phyloP scores from a whole-genome alignment of 2,797 vertebrate species.

The Enteromius paludinosus region DNA sequence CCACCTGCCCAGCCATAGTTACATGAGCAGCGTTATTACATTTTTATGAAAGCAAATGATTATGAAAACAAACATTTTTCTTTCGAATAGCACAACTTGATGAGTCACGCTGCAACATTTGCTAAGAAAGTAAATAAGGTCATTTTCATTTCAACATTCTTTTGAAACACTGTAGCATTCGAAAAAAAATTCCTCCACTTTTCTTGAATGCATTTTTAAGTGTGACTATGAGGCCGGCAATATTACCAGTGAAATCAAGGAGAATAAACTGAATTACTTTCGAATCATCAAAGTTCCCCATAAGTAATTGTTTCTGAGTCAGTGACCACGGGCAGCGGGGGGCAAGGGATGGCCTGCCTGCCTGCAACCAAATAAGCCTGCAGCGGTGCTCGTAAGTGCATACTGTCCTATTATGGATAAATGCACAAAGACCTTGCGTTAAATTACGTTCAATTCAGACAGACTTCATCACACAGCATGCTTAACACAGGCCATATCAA shows the following conservation, averaged over 20 bases:
- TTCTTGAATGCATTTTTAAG: conserved; percentile 52
- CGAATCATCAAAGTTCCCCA: conserved; percentile 75
- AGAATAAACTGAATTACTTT: conserved; percentile 83
- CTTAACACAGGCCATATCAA: conserved; percentile 27
- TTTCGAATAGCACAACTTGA: background rate
- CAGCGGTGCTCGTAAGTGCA: conserved; percentile 46
- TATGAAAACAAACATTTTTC: conserved; percentile 16
- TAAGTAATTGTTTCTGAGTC: conserved; percentile 82
- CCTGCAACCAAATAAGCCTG: conserved; percentile 51
- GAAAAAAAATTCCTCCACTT: conserved; percentile 51
- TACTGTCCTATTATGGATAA: conserved; percentile 55
- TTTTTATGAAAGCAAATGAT: conserved; percentile 15
- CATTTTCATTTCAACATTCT: background rate
- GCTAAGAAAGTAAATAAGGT: background rate
- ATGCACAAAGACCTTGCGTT: conserved; percentile 54
- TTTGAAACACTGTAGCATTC: conserved; percentile 50
- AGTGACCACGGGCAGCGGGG: conserved; percentile 72
- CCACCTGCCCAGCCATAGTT: background rate
- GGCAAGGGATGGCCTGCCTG: conserved; percentile 12
- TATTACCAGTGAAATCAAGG: conserved; percentile 81
- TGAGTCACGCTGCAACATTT: background rate
- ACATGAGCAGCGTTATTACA: background rate
- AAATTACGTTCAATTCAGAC: conserved; percentile 57
- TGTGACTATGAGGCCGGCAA: conserved; percentile 69
- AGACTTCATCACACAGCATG: conserved; percentile 60